A percentile compares a stretch with the other conserved stretches of the same genome.
phyloP scores from a whole-genome alignment of 2,113 vertebrate species.

The Centrocercus urophasianus region DNA sequence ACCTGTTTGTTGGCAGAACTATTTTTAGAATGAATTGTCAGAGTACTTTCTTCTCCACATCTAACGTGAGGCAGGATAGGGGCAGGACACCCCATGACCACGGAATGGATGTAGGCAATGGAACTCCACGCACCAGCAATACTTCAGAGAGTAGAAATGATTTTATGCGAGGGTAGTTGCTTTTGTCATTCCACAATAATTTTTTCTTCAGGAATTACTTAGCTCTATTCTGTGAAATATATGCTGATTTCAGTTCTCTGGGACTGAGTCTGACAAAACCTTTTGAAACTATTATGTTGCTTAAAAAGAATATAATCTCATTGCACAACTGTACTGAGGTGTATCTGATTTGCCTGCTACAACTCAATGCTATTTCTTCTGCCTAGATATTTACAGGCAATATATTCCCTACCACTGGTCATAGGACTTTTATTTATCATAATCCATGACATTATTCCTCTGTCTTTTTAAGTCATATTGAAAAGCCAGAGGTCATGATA shows the following conservation, averaged over 20 bases:
- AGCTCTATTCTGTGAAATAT: neutral
- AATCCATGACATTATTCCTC: neutral
- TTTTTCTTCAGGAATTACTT: neutral
- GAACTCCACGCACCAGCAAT: neutral
- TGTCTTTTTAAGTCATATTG: neutral
- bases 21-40: neutral
- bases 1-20: neutral
- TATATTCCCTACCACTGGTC: neutral
- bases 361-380: neutral
- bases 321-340: neutral
- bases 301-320: neutral
- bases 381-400: neutral
- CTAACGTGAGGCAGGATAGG: neutral
- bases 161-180: neutral
- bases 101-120: neutral
- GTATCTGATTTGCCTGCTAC: neutral
- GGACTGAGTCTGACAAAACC: neutral
- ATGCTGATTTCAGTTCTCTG: neutral
- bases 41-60: neutral
- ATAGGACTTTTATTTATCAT: neutral
- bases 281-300: neutral
- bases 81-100: neutral
- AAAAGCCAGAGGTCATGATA: neutral
- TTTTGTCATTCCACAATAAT: neutral
- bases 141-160: neutral